Base-by-base conservation (phyloP, 2,888 invertebrate species). In the Microchrysa polita region DNA sequence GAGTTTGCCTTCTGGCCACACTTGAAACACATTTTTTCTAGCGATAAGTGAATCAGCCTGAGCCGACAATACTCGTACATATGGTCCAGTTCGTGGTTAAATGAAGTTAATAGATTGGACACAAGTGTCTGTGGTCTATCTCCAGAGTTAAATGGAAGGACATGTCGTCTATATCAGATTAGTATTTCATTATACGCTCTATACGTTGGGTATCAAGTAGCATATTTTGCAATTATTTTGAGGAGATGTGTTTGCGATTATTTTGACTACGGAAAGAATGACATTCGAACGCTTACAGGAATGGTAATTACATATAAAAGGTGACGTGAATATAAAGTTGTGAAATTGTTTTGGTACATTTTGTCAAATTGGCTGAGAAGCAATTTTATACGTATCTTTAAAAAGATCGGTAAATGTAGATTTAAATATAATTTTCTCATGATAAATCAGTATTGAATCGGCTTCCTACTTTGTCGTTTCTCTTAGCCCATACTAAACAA, bases 21-120 rank as follows among this genome's bases (percentile, higher is more conserved):
- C 67, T 67, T 67, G 67, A 52, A 67, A 67, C 27, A 67, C 9
- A 20, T 65, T n/a, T n/a, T n/a, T 53, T 67, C 22, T 52, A 7
- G 67, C 22, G 52, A 67, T 61, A 61, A 55, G 59, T 40, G 40
- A 27, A 34, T 61, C 61, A 27, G 23, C 16, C 40, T 12, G n/a
- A 27, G 7, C 40, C 40, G 61, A 18, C 61, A 61, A 61, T 48
- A 48, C 14, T 12, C 48, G 12, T 10, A 40, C n/a, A n/a, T 18
- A 18, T 40, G 16, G 27, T 61, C 16, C 40, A 61, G n/a, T 16
- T 40, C 27, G 40, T n/a, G n/a, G n/a, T n/a, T 14, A 16, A 23
- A 23, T 23, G 59, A 23, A 22, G 59, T 14, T 59, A 59, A 14
- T 59, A 34, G 4, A 59, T 59, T 23, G 59, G 23, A 14, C 10